These are phyloP conservation scores for Lethrus apterus DNA, from an alignment of 1,140 invertebrate genomes.

Conservation along the genomic window DNA sequence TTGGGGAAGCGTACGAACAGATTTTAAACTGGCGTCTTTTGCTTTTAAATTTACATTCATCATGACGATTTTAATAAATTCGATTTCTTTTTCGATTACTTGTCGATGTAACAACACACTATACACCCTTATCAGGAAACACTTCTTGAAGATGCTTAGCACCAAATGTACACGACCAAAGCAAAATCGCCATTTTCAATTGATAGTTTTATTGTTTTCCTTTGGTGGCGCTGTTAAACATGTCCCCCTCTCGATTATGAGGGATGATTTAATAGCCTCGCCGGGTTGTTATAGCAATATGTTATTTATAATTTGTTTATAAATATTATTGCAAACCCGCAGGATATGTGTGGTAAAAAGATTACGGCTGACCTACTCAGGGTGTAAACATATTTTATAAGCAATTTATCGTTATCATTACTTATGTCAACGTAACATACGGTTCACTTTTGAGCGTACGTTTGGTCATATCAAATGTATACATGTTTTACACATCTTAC, in stretches of 20 bases:
- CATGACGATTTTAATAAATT: conserved; percentile 8
- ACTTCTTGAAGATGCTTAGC: conserved; percentile 19
- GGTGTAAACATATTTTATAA: too few relatives aligned
- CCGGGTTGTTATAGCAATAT: too few relatives aligned
- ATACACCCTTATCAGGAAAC: conserved; percentile 27
- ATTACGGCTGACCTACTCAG: not conserved
- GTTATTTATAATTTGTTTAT: too few relatives aligned
- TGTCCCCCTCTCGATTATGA: not conserved
- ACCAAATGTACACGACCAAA: conserved; percentile 33
- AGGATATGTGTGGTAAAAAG: not conserved
- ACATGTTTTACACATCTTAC: too few relatives aligned
- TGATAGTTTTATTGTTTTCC: conserved; percentile 16
- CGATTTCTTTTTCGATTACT: not conserved
- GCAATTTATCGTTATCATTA: too few relatives aligned
- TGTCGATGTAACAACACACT: conserved; percentile 17
- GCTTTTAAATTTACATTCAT: conserved; percentile 15
- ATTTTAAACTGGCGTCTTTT: conserved; percentile 15
- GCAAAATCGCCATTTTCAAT: conserved; percentile 38
- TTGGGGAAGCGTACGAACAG: conserved; percentile 23
- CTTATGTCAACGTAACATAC: too few relatives aligned
- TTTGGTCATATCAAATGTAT: too few relatives aligned
- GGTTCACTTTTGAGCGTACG: too few relatives aligned
- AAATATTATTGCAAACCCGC: conserved; percentile 1
- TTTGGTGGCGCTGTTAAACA: conserved; percentile 15
- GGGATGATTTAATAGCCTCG: conserved; percentile 11